Percentiles rank a stretch among this genome's conserved stretches.
Evolutionary conservation across 2,888 invertebrate genomes (phyloP).

Genomic region (Pandemis corylana): DNA sequence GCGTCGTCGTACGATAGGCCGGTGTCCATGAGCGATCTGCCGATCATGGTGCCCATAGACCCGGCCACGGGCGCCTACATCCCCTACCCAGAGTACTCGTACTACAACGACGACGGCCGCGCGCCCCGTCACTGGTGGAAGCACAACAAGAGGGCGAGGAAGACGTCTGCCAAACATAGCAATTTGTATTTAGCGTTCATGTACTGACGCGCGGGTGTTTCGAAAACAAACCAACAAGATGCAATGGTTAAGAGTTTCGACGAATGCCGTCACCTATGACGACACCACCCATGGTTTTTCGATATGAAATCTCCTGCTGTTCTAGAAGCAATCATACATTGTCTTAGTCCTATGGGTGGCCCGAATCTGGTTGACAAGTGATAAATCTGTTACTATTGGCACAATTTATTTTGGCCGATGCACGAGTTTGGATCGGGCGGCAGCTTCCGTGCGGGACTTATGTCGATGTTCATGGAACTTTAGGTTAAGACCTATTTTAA

Average conservation of each 20-base stretch:
- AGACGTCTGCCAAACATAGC: conserved; percentile 65
- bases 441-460: conserved; percentile 24
- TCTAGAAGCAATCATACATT: conserved; percentile 64
- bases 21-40: conserved; percentile 74
- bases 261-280: conserved; percentile 77
- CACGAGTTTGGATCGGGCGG: conserved; percentile 31
- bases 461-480: conserved; percentile 32
- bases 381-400: conserved; percentile 70
- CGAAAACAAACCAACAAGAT: conserved; percentile 47
- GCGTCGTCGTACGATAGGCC: conserved; percentile 67
- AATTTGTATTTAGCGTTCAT: conserved; percentile 83
- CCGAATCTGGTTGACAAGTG: conserved; percentile 79
- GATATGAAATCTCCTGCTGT: conserved; percentile 52
- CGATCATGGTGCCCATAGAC: conserved; percentile 73
- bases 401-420: conserved; percentile 62
- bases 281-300: conserved; percentile 66
- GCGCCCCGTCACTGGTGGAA: conserved; percentile 62
- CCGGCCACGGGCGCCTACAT: conserved; percentile 71
- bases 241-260: conserved; percentile 81
- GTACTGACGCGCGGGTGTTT: conserved; percentile 76
- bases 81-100: conserved; percentile 74
- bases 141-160: conserved; percentile 62
- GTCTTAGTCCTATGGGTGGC: conserved; percentile 74
- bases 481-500: conserved; percentile 36
- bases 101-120: conserved; percentile 70